phyloP scores from a whole-genome alignment of 2,888 invertebrate genomes.

The Celastrina argiolus region DNA sequence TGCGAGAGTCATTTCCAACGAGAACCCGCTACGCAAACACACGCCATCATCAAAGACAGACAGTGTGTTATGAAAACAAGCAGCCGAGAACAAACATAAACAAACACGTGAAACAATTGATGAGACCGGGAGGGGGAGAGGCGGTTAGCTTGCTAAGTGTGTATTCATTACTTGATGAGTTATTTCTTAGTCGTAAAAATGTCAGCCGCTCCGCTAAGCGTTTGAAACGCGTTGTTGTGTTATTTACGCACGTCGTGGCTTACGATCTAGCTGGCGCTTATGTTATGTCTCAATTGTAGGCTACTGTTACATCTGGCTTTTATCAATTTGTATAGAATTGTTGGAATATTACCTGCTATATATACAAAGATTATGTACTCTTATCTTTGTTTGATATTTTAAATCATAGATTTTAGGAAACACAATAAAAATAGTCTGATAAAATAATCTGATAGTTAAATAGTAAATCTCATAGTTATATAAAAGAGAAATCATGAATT shows the following conservation, averaged over 20 bases:
- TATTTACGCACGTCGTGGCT: constrained; percentile 17
- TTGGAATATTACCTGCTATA: not conserved
- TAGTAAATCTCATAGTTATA: no score
- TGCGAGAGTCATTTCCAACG: constrained; percentile 41
- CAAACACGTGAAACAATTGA: constrained; percentile 72
- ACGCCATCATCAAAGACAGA: constrained; percentile 69
- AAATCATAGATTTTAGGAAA: not conserved
- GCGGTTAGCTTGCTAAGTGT: constrained; percentile 38
- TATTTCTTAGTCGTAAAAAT: constrained; percentile 52
- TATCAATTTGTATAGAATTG: not conserved
- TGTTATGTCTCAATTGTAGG: constrained; percentile 7
- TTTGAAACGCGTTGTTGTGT: constrained; percentile 22
- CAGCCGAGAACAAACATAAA: constrained; percentile 69
- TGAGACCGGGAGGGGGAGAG: constrained; percentile 50
- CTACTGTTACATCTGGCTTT: not conserved
- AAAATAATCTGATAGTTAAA: no score
- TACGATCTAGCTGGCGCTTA: constrained; percentile 15
- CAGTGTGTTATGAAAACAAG: constrained; percentile 75
- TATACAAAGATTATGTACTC: not conserved
- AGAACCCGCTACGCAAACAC: constrained; percentile 63
- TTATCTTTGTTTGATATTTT: not conserved
- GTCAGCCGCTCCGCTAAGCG: constrained; percentile 36
- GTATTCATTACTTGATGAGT: constrained; percentile 55
- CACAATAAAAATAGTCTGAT: no score
- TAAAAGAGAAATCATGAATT: not conserved